Percentiles rank a stretch among this genome's conserved stretches.
These are phyloP conservation scores for Sparidentex hasta DNA, from an alignment of 2,797 vertebrate genomes.

Conservation along the genomic window DNA sequence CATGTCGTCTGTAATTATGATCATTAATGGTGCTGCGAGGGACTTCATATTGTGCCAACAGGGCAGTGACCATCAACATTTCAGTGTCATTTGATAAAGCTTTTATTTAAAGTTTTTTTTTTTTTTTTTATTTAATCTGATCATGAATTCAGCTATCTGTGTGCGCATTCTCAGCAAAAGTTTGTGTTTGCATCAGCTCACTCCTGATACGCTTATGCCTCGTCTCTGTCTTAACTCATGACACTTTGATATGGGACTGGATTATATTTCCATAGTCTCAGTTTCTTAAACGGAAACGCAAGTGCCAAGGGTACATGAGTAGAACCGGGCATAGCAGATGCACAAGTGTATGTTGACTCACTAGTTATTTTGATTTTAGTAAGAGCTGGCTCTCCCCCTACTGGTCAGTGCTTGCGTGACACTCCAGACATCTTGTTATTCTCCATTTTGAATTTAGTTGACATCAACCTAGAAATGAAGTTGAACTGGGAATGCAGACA, in stretches of 20 bases:
- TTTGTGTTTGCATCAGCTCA: conserved; percentile 49
- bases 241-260: conserved; percentile 38
- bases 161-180: conserved; percentile 41
- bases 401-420: conserved; percentile 66
- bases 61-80: conserved; percentile 65
- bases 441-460: conserved; percentile 69
- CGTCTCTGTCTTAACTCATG: conserved; percentile 37
- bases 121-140: conserved; percentile 59
- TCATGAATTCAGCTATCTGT: conserved; percentile 44
- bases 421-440: conserved; percentile 62
- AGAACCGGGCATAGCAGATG: conserved; percentile 51
- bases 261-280: conserved; percentile 32
- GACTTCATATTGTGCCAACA: conserved; percentile 65
- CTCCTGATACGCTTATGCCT: conserved; percentile 49
- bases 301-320: conserved; percentile 48
- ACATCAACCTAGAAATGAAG: conserved; percentile 52
- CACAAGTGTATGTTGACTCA: conserved; percentile 48
- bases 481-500: conserved; percentile 80
- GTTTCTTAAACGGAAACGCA: conserved; percentile 49
- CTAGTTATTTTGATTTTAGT: conserved; percentile 14
- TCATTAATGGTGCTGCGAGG: conserved; percentile 76
- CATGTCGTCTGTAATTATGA: conserved; percentile 58
- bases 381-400: conserved; percentile 79
- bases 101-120: conserved; percentile 68
- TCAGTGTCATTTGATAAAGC: conserved; percentile 58